Percentiles rank a stretch among this genome's conserved stretches.
phyloP scores from a whole-genome alignment of 1,140 invertebrate genomes.

The Brachionus paranguensis region DNA sequence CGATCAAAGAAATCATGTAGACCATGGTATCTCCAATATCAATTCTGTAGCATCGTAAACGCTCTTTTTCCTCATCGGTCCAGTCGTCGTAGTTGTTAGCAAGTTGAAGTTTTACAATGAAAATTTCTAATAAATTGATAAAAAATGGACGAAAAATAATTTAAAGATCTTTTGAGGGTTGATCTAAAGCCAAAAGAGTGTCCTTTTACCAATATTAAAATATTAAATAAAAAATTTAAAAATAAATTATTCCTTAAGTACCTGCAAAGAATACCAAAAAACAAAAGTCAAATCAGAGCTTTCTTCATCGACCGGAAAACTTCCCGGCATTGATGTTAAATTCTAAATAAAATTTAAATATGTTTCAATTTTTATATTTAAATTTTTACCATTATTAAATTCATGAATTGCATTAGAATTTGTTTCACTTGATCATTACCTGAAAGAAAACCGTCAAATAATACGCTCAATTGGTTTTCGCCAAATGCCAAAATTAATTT shows the following conservation, averaged over 20 bases:
- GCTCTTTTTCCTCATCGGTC: conserved; percentile 39
- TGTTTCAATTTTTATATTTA: too few relatives aligned
- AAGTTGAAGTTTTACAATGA: conserved; percentile 32
- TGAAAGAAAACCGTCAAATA: conserved; percentile 23
- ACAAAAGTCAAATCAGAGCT: conserved; percentile 39
- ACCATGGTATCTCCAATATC: conserved; percentile 39
- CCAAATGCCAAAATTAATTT: conserved; percentile 33
- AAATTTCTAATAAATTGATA: conserved; percentile 21
- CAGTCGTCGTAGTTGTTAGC: conserved; percentile 24
- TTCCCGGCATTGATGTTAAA: conserved; percentile 36
- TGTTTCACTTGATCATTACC: conserved; percentile 1
- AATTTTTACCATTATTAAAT: conserved; percentile 26
- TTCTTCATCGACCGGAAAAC: conserved; percentile 33
- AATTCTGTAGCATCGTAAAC: conserved; percentile 33
- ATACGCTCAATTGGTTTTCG: conserved; percentile 13
- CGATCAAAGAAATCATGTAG: conserved; percentile 34
- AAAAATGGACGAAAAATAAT: conserved; percentile 30
- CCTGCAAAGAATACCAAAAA: conserved; percentile 33
- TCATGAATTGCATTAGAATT: conserved; percentile 21
- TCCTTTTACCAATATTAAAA: not conserved
- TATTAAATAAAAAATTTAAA: not conserved
- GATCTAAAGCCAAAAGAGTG: conserved; percentile 18
- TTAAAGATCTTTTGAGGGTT: not conserved
- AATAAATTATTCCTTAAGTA: not conserved
- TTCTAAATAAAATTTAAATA: conserved; percentile 5